These are phyloP conservation scores for Dasypogon diadema DNA, from an alignment of 2,888 invertebrate genomes.

Conservation along the genomic window DNA sequence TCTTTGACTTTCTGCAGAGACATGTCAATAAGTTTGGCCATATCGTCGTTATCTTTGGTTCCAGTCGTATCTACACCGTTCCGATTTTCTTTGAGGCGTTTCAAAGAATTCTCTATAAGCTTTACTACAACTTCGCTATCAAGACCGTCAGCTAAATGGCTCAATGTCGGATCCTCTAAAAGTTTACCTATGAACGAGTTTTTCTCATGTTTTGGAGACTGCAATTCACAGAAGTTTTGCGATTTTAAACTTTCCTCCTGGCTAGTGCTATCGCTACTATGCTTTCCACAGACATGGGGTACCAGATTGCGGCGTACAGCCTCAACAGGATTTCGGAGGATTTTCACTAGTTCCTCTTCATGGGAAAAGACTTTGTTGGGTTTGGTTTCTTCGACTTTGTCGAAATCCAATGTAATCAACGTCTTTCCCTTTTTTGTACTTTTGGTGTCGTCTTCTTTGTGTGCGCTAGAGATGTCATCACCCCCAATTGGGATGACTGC, in stretches of 20 bases:
- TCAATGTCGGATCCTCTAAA: constrained; percentile 75
- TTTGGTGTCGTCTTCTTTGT: constrained; percentile 59
- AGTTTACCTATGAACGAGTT: constrained; percentile 67
- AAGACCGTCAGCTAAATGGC: constrained; percentile 74
- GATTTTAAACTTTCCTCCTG: constrained; percentile 14
- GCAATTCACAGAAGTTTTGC: background rate
- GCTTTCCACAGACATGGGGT: constrained; percentile 81
- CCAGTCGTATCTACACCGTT: constrained; percentile 65
- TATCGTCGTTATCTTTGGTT: constrained; percentile 69
- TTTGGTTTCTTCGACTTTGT: constrained; percentile 58
- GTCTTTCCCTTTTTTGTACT: constrained; percentile 63
- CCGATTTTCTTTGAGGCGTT: constrained; percentile 71
- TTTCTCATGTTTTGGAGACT: constrained; percentile 62
- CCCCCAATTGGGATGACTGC: constrained; percentile 68
- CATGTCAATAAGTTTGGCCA: constrained; percentile 68
- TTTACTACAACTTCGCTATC: constrained; percentile 75
- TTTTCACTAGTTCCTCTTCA: constrained; percentile 71
- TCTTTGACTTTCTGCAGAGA: constrained; percentile 67
- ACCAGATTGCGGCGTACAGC: constrained; percentile 80
- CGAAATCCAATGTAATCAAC: constrained; percentile 65
- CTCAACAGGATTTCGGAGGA: constrained; percentile 80
- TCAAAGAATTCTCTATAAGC: constrained; percentile 76
- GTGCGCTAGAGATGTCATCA: background rate
- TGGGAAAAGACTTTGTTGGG: constrained; percentile 62
- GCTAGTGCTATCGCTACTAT: background rate